Conservation (phyloP, 1,140 invertebrate genomes). For the Heliothis subflexa region DNA sequence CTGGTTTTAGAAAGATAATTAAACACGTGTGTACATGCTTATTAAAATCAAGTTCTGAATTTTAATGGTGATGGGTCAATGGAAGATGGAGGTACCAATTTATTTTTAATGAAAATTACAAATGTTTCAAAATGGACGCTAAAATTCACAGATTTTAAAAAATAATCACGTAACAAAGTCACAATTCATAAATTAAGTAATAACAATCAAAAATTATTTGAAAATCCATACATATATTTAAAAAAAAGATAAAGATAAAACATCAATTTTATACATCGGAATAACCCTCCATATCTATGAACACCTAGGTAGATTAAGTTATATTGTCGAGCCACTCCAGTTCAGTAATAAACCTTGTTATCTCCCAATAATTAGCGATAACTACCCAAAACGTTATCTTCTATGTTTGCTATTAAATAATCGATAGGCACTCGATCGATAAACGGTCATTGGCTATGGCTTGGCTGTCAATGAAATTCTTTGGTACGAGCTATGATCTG, state of each 20-base stretch:
- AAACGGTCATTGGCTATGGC: constrained; percentile 77
- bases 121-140: too few species aligned
- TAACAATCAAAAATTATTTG: neutral
- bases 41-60: too few species aligned
- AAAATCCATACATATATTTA: neutral
- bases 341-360: constrained; percentile 76
- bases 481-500: constrained; percentile 3
- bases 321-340: constrained; percentile 76
- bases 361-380: constrained; percentile 84
- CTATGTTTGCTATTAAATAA: constrained; percentile 85
- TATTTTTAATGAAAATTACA: too few species aligned
- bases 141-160: too few species aligned
- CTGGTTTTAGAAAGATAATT: constrained; percentile 1
- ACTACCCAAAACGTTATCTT: constrained; percentile 80
- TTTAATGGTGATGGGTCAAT: too few species aligned
- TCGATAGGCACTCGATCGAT: constrained; percentile 79
- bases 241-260: neutral
- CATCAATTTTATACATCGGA: neutral
- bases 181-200: too few species aligned
- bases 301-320: constrained; percentile 60
- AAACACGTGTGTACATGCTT: too few species aligned
- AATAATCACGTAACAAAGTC: too few species aligned
- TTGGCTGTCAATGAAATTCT: constrained; percentile 49
- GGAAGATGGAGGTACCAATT: too few species aligned
- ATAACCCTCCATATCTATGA: constrained; percentile 47